phyloP scores from a whole-genome alignment of 2,888 invertebrate genomes.

The Lypha dubia region DNA sequence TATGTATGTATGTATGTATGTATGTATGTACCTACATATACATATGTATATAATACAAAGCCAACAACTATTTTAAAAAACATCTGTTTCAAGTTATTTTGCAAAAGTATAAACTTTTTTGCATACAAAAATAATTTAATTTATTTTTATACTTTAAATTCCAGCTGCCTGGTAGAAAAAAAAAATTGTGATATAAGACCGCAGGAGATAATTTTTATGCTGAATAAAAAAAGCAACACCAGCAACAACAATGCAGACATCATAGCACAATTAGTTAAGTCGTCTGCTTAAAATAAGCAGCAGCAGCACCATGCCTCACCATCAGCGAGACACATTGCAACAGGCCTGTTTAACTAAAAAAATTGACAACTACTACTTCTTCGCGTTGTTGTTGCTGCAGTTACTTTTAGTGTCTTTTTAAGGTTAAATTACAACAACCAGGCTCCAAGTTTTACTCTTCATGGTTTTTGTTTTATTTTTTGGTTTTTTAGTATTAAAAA shows the following conservation, averaged over 20 bases:
- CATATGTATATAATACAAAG: not conserved
- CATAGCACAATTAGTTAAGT: conserved; percentile 58
- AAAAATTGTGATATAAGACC: conserved; percentile 74
- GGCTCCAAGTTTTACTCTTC: conserved; percentile 61
- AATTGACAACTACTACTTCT: conserved; percentile 22
- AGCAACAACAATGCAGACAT: conserved; percentile 42
- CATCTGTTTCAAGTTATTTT: conserved; percentile 60
- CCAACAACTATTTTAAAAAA: conserved; percentile 47
- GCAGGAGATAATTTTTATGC: conserved; percentile 78
- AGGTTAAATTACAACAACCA: conserved; percentile 68
- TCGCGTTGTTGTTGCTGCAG: conserved; percentile 40
- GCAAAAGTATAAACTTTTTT: conserved; percentile 11
- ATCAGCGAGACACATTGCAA: conserved; percentile 61
- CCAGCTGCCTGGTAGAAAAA: conserved; percentile 67
- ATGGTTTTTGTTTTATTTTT: conserved; percentile 17
- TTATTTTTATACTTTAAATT: conserved; percentile 61
- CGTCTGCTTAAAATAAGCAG: conserved; percentile 48
- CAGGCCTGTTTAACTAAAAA: conserved; percentile 53
- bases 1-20: too few relatives aligned
- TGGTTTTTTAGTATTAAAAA: conserved; percentile 73
- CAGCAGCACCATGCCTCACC: conserved; percentile 69
- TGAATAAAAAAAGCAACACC: conserved; percentile 53
- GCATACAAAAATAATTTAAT: conserved; percentile 42
- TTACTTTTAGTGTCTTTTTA: conserved; percentile 56
- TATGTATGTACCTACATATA: too few relatives aligned